These are phyloP conservation scores for Cebidichthys violaceus DNA, from an alignment of 2,113 vertebrate genomes.

Conservation along the genomic window DNA sequence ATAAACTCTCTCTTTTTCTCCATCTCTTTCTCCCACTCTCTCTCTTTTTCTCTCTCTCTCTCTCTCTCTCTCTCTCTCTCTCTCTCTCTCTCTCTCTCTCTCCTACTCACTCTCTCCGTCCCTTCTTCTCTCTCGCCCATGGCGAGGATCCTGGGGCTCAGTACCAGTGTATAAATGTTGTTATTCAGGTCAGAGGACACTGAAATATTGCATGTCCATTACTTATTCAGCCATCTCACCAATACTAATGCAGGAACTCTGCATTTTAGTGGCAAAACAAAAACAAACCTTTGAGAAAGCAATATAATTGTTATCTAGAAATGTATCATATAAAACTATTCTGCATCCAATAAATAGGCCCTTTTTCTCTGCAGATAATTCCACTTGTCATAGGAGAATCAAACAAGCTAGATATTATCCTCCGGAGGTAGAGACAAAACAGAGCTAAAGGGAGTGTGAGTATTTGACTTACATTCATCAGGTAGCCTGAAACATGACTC, in stretches of 20 bases:
- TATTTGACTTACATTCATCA: not conserved
- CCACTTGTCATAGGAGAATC: not conserved
- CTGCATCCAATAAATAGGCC: not conserved
- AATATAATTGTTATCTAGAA: not conserved
- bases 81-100: constrained; percentile 23
- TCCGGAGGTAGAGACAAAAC: not conserved
- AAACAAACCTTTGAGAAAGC: not conserved
- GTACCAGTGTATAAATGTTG: constrained; percentile 66
- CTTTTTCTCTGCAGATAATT: constrained; percentile 1
- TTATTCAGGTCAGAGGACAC: constrained; percentile 72
- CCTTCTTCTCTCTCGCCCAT: constrained; percentile 3
- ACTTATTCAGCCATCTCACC: constrained; percentile 40
- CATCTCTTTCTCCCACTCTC: constrained; percentile 28
- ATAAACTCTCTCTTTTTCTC: constrained; percentile 54
- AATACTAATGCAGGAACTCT: constrained; percentile 29
- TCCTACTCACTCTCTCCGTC: too few relatives aligned
- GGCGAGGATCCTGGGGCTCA: constrained; percentile 39
- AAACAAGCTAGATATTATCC: not conserved
- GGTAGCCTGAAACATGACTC: not conserved
- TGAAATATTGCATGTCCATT: constrained; percentile 63
- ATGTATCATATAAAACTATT: constrained; percentile 3
- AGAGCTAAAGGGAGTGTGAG: not conserved
- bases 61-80: constrained; percentile 28
- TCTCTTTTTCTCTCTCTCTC: constrained; percentile 27
- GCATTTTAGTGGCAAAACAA: constrained; percentile 8